Evolutionary conservation across 2,113 vertebrate genomes (phyloP).

Genomic region (Etia nguti): DNA sequence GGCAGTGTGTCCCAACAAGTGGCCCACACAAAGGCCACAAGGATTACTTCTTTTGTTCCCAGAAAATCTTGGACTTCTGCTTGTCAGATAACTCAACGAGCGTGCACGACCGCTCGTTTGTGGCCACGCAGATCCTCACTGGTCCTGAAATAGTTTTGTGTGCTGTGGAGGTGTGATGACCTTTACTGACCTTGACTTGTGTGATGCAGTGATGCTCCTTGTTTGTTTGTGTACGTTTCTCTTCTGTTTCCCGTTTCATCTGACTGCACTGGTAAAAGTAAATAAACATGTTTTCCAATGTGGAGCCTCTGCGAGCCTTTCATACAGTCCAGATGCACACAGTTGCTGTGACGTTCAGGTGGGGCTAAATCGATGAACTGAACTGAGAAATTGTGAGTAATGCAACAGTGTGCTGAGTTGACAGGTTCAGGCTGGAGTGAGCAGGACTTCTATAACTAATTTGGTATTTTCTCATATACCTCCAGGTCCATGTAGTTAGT

Average conservation of each 20-base stretch:
- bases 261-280: constrained; percentile 17
- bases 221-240: background rate
- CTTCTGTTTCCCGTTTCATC: constrained; percentile 10
- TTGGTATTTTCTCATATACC: background rate
- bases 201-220: constrained; percentile 12
- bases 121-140: background rate
- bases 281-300: constrained; percentile 54
- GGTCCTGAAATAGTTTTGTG: background rate
- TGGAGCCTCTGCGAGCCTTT: background rate
- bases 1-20: background rate
- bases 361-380: background rate
- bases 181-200: constrained; percentile 26
- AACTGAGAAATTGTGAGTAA: background rate
- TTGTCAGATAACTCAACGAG: background rate
- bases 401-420: background rate
- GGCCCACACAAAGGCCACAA: background rate
- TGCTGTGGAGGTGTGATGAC: background rate
- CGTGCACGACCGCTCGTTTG: background rate
- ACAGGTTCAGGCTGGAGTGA: background rate
- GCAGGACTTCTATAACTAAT: background rate
- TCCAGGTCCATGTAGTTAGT: background rate
- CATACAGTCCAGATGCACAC: background rate
- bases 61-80: background rate
- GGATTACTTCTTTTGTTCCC: background rate
- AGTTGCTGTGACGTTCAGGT: background rate